Evolutionary conservation across 2,113 vertebrate species (phyloP).

Genomic region (Brachionichthys hirsutus): DNA sequence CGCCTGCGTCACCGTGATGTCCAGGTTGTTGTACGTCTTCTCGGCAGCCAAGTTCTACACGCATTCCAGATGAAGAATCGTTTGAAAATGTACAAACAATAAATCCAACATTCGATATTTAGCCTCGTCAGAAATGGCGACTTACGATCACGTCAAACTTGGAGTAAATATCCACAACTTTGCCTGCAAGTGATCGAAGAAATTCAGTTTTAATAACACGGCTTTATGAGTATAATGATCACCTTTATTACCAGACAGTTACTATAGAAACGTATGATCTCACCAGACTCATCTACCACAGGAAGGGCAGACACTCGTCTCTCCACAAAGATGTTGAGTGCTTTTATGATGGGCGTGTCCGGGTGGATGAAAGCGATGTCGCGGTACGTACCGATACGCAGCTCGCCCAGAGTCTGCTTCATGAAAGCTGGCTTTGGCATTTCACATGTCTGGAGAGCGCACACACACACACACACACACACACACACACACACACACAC

Average conservation of each 20-base stretch:
- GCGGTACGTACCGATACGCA: slow-evolving; percentile 94
- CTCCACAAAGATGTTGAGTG: slow-evolving; percentile 96
- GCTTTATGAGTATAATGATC: neutral
- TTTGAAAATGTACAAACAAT: neutral
- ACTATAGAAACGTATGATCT: neutral
- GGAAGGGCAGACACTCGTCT: slow-evolving; percentile 93
- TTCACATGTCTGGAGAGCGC: slow-evolving; percentile 86
- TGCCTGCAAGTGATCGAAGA: slow-evolving; percentile 79
- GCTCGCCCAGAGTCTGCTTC: slow-evolving; percentile 91
- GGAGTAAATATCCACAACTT: slow-evolving; percentile 99
- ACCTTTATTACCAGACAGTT: neutral
- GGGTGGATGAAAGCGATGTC: slow-evolving; percentile 97
- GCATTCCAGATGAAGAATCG: neutral
- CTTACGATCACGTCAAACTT: slow-evolving; percentile 99
- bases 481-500: no score
- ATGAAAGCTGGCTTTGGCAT: slow-evolving; percentile 99
- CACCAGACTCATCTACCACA: slow-evolving; percentile 93
- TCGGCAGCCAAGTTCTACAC: slow-evolving; percentile 96
- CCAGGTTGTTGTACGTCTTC: slow-evolving; percentile 98
- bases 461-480: neutral
- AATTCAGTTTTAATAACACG: neutral
- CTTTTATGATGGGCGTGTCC: slow-evolving; percentile 97
- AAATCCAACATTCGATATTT: neutral
- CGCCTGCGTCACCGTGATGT: slow-evolving; percentile 96
- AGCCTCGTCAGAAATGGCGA: neutral